Evolutionary conservation across 2,113 vertebrate genomes (phyloP).

Genomic region (Zosterops japonicus): DNA sequence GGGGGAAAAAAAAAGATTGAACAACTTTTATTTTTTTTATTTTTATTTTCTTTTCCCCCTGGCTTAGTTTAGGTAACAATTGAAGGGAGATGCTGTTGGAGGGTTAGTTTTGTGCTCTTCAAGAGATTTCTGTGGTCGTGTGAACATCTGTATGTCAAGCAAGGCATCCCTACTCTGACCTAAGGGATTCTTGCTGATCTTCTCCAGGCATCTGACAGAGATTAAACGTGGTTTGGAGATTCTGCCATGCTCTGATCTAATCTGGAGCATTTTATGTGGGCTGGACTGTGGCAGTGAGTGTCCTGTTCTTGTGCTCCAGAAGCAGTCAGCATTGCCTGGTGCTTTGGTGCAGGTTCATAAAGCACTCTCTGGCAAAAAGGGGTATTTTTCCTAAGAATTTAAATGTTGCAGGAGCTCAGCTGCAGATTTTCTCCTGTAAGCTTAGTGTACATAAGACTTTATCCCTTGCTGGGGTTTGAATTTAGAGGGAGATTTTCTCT

Average conservation of each 20-base stretch:
- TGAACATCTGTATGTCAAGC: not conserved
- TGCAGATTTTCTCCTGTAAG: slow-evolving; percentile 19
- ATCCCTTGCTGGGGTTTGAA: slow-evolving; percentile 18
- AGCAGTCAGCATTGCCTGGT: not conserved
- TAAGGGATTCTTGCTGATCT: not conserved
- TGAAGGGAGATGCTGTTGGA: not conserved
- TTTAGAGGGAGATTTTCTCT: slow-evolving; percentile 5
- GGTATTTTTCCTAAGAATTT: not conserved
- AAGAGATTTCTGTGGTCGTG: not conserved
- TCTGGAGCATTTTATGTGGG: not conserved
- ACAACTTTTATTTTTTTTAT: not conserved
- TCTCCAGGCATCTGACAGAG: not conserved
- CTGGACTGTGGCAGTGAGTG: not conserved
- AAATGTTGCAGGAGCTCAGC: not conserved
- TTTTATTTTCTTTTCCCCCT: not conserved
- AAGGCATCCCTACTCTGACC: not conserved
- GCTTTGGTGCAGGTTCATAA: not conserved
- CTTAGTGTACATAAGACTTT: not conserved
- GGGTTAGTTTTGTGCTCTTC: not conserved
- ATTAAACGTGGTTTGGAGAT: not conserved
- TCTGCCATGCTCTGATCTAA: not conserved
- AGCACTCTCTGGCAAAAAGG: not conserved
- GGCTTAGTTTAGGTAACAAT: not conserved
- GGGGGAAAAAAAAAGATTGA: not conserved
- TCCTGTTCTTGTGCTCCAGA: not conserved